Percentiles rank a stretch among this genome's conserved stretches.
Evolutionary conservation across 1,140 invertebrate genomes (phyloP).

Genomic region (Drosophila navojoa): DNA sequence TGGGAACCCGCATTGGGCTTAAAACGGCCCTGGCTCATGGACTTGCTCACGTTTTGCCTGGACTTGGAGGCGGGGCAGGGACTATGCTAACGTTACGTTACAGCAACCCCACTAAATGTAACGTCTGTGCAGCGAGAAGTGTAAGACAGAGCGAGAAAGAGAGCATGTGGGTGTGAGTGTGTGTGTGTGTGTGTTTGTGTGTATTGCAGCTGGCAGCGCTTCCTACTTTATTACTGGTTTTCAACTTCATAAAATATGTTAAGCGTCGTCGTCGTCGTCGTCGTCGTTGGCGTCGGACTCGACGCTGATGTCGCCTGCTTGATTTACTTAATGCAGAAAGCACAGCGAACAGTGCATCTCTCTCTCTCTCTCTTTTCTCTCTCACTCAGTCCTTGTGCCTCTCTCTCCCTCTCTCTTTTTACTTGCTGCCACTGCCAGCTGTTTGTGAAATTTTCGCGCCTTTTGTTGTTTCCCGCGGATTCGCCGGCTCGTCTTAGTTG

Average conservation of each 20-base stretch:
- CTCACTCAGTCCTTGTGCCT: not conserved
- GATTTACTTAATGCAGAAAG: conserved; percentile 62
- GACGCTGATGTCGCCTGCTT: conserved; percentile 53
- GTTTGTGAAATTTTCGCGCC: conserved; percentile 42
- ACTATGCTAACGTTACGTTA: conserved; percentile 40
- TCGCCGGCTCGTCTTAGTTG: conserved; percentile 40
- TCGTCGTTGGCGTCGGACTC: conserved; percentile 15
- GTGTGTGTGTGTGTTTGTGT: conserved; percentile 17
- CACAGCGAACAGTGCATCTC: not conserved
- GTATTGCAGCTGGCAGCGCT: conserved; percentile 68
- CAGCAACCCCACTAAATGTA: conserved; percentile 44
- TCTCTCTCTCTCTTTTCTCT: conserved; percentile 17
- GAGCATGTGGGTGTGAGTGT: conserved; percentile 15
- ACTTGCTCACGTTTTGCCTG: conserved; percentile 33
- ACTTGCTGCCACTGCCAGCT: conserved; percentile 41
- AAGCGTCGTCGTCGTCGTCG: conserved; percentile 33
- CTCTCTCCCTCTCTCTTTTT: not conserved
- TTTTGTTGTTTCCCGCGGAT: conserved; percentile 47
- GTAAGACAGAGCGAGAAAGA: conserved; percentile 21
- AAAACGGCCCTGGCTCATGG: conserved; percentile 45
- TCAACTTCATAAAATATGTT: conserved; percentile 74
- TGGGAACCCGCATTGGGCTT: not conserved
- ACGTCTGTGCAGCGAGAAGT: conserved; percentile 14
- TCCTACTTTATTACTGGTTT: conserved; percentile 78
- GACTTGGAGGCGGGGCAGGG: not conserved